Evolutionary conservation across 2,113 vertebrate genomes (phyloP).

Genomic region (Bungarus multicinctus): DNA sequence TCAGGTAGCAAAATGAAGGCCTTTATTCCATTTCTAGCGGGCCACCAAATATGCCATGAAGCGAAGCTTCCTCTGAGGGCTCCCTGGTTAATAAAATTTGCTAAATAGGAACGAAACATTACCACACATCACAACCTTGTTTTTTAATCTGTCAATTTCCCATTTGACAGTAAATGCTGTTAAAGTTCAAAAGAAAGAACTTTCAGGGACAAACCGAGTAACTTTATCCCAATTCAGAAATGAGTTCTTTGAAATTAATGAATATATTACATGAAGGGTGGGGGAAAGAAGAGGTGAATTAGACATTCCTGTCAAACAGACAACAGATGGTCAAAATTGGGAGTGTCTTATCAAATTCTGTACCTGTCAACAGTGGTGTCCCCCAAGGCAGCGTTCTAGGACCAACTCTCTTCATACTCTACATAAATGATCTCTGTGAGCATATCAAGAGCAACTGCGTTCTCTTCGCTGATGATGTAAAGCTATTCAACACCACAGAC

Average conservation of each 20-base stretch:
- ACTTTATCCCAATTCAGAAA: neutral
- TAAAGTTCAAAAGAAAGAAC: neutral
- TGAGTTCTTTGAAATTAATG: neutral
- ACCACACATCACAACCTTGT: neutral
- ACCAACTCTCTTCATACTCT: too few relatives aligned
- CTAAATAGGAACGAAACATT: neutral
- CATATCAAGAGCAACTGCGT: too few relatives aligned
- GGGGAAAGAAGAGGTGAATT: neutral
- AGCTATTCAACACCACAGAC: too few relatives aligned
- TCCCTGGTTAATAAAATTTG: too few relatives aligned
- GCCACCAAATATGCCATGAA: neutral
- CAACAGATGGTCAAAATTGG: too few relatives aligned
- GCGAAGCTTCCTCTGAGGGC: neutral
- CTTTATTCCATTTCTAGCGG: neutral
- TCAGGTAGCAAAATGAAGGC: neutral
- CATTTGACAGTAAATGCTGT: neutral
- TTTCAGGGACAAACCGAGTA: neutral
- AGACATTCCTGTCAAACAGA: too few relatives aligned
- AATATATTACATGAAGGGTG: neutral
- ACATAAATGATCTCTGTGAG: too few relatives aligned
- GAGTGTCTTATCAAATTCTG: too few relatives aligned
- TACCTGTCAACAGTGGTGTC: too few relatives aligned
- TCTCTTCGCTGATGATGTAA: too few relatives aligned
- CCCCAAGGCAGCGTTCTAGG: too few relatives aligned
- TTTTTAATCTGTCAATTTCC: neutral